phyloP scores from a whole-genome alignment of 2,113 vertebrate species.

The Coptodon rendalli region DNA sequence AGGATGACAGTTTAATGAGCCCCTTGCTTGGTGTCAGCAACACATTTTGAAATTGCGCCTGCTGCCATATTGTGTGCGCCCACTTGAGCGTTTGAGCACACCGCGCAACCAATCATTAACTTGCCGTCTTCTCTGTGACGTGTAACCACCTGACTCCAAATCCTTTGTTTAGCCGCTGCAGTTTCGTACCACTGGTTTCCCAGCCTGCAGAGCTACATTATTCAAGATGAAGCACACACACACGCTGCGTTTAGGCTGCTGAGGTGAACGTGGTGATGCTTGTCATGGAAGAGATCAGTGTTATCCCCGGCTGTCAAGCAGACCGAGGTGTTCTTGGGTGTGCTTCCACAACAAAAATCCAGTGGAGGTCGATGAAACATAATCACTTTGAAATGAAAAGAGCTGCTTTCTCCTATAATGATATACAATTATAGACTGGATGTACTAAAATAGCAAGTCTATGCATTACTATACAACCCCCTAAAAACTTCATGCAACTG shows the following conservation, averaged over 20 bases:
- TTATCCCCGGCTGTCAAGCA: neutral
- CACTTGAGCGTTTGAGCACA: slow-evolving; percentile 53
- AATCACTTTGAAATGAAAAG: neutral
- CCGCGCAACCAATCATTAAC: slow-evolving; percentile 65
- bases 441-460: neutral
- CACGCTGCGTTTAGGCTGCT: neutral
- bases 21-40: slow-evolving; percentile 55
- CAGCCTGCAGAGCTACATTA: neutral
- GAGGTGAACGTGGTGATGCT: neutral
- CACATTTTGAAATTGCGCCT: slow-evolving; percentile 45
- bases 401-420: neutral
- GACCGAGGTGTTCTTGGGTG: neutral
- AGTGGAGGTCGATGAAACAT: neutral
- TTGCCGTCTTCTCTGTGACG: slow-evolving; percentile 13
- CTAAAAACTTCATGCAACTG: neutral
- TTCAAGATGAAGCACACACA: neutral
- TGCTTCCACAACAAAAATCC: neutral
- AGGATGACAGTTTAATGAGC: slow-evolving; percentile 69
- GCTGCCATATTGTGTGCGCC: slow-evolving; percentile 50
- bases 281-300: neutral
- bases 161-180: slow-evolving; percentile 33
- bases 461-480: neutral
- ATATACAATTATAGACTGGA: neutral
- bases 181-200: slow-evolving; percentile 1
- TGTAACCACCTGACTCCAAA: slow-evolving; percentile 30